Conservation (phyloP, 2,888 invertebrate genomes). For the Cheiracanthium punctorium region DNA sequence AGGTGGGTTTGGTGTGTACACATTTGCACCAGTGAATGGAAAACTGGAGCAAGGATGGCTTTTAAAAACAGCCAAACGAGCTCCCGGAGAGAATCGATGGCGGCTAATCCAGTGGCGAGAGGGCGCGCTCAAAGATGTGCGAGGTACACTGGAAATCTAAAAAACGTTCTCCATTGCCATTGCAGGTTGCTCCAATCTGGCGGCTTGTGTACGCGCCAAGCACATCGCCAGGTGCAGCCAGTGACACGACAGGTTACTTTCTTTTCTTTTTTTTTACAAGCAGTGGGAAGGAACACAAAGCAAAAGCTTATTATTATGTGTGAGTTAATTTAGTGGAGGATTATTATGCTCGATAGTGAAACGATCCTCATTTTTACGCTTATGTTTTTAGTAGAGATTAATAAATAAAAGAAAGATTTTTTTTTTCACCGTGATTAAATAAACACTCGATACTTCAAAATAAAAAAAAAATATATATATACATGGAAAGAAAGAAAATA, state of each 20-base stretch:
- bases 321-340: not conserved
- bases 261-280: not conserved
- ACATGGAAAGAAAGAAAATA: too few species aligned
- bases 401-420: too few species aligned
- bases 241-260: not conserved
- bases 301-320: not conserved
- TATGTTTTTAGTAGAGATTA: too few species aligned
- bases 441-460: too few species aligned
- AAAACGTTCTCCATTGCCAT: conserved; percentile 19
- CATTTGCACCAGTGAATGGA: not conserved
- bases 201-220: conserved; percentile 25
- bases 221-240: conserved; percentile 25
- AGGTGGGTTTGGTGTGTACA: conserved; percentile 14
- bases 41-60: not conserved
- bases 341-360: not conserved
- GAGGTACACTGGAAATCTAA: conserved; percentile 13
- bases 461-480: too few species aligned
- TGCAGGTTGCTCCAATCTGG: conserved; percentile 53
- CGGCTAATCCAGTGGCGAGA: conserved; percentile 22
- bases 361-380: not conserved
- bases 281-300: not conserved
- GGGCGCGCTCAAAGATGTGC: conserved; percentile 34
- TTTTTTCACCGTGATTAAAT: too few species aligned
- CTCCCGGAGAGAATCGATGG: conserved; percentile 57
- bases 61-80: conserved; percentile 13